phyloP scores from a whole-genome alignment of 2,113 vertebrate genomes.

The Alces alces region DNA sequence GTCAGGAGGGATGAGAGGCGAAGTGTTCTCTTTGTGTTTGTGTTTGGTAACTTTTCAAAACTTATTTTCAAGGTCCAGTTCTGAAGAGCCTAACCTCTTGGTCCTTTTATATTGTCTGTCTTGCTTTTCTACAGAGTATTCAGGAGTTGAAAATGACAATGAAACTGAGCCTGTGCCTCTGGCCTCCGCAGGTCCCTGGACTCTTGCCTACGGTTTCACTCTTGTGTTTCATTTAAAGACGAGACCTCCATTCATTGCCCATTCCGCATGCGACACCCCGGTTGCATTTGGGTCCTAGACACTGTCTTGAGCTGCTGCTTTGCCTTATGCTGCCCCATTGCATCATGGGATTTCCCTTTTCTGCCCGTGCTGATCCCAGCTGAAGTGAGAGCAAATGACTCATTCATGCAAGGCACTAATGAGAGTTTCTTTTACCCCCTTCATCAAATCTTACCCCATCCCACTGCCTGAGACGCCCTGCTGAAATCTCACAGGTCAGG shows the following conservation, averaged over 20 bases:
- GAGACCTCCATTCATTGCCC: constrained; percentile 74
- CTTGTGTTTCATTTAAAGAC: constrained; percentile 63
- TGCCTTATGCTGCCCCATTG: constrained; percentile 64
- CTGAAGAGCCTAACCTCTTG: constrained; percentile 58
- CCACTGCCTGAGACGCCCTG: neutral
- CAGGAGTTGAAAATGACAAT: constrained; percentile 97
- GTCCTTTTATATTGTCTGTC: constrained; percentile 85
- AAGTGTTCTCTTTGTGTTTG: neutral
- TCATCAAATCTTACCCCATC: neutral
- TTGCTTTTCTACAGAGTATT: constrained; percentile 92
- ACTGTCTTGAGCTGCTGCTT: constrained; percentile 68
- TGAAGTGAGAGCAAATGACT: constrained; percentile 40
- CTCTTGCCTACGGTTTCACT: constrained; percentile 79
- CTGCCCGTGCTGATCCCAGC: neutral
- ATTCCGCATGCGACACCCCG: constrained; percentile 79
- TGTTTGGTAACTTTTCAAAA: neutral
- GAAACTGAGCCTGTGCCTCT: constrained; percentile 93
- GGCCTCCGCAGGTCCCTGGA: constrained; percentile 93
- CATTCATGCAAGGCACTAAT: neutral
- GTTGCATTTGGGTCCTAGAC: constrained; percentile 65
- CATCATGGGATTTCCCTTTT: constrained; percentile 51
- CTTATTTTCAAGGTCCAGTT: neutral
- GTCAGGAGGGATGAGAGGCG: neutral
- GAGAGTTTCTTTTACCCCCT: neutral
- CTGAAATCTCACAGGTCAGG: neutral